Percentiles rank a stretch among this genome's conserved stretches.
These are phyloP conservation scores for Pyrochroa serraticornis DNA, from an alignment of 2,888 invertebrate genomes.

Conservation along the genomic window DNA sequence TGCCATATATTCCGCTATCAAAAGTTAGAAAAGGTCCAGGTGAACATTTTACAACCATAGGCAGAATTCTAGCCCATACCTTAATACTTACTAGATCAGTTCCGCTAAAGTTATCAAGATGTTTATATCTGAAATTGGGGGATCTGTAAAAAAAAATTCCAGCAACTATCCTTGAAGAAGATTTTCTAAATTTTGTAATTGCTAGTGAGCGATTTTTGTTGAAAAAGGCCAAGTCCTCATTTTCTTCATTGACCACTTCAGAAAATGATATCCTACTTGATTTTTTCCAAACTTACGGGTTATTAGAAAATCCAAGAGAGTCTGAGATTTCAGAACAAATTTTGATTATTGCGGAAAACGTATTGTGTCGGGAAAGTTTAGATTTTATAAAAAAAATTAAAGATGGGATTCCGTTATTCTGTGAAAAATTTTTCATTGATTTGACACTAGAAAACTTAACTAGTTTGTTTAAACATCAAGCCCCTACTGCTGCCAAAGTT, in stretches of 20 bases:
- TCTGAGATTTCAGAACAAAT: neutral
- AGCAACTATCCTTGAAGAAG: constrained; percentile 1
- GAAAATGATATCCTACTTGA: constrained; percentile 2
- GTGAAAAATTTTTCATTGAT: neutral
- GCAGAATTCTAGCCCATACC: constrained; percentile 7
- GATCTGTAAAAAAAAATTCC: neutral
- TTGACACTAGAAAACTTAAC: neutral
- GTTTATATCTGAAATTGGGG: neutral
- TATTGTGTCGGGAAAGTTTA: neutral
- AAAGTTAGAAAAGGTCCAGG: neutral
- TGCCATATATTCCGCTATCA: neutral
- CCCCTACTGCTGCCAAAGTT: neutral
- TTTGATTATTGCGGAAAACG: neutral
- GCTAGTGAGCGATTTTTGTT: neutral
- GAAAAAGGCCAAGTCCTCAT: neutral
- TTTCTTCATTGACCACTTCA: neutral
- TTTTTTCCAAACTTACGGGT: constrained; percentile 6
- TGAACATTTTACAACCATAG: neutral
- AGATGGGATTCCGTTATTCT: constrained; percentile 1
- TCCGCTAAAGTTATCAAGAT: neutral
- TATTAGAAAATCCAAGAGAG: neutral
- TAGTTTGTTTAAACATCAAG: neutral
- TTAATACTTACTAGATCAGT: neutral
- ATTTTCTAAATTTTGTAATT: neutral
- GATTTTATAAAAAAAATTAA: constrained; percentile 3